phyloP scores from a whole-genome alignment of 2,797 vertebrate genomes.

The Hapalemur alaotrensis region DNA sequence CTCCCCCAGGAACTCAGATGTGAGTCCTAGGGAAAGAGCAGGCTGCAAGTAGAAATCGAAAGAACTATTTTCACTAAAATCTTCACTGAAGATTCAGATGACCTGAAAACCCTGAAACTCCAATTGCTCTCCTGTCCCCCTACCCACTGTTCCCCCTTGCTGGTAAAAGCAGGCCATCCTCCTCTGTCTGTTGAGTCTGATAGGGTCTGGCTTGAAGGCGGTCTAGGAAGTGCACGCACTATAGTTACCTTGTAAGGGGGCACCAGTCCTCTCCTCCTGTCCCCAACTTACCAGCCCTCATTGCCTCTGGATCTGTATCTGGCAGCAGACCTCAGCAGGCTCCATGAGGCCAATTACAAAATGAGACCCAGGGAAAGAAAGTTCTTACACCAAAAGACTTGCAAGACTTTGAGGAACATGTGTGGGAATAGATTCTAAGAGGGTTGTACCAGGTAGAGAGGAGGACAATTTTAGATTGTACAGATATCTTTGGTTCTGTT shows the following conservation, averaged over 20 bases:
- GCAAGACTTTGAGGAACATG: neutral
- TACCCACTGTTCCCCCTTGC: neutral
- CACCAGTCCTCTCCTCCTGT: neutral
- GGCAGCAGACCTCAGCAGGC: neutral
- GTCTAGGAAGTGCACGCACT: neutral
- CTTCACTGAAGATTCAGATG: constrained; percentile 44
- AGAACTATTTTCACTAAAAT: constrained; percentile 50
- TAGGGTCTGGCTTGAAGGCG: neutral
- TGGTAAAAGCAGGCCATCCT: neutral
- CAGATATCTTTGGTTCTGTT: neutral
- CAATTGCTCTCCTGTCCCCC: neutral
- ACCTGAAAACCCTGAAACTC: neutral
- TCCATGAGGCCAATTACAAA: neutral
- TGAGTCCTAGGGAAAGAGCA: neutral
- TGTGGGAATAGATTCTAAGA: neutral
- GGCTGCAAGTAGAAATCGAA: neutral
- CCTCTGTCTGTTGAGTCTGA: neutral
- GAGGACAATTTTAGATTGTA: neutral
- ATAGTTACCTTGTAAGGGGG: neutral
- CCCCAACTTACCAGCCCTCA: neutral
- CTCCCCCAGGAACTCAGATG: constrained; percentile 18
- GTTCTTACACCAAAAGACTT: neutral
- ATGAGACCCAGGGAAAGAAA: neutral
- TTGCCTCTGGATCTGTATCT: neutral
- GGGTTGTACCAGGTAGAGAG: neutral